Base-by-base conservation (phyloP, 2,113 vertebrate genomes). In the Piaya cayana region DNA sequence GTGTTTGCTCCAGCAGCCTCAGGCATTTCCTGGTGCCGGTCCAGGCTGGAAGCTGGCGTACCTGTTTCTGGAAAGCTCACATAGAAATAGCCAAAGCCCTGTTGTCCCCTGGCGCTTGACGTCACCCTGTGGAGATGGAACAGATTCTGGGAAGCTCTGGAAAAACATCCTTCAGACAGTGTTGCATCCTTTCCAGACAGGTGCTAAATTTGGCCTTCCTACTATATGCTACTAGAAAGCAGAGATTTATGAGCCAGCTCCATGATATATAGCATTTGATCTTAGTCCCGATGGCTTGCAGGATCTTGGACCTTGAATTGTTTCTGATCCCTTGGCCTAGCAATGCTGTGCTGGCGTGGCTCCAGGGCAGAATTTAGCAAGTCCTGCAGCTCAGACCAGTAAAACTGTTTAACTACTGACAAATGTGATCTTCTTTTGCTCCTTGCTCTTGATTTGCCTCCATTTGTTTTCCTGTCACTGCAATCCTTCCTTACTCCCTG, bases 341-440 rank as follows among this genome's bases (percentile, higher is more conserved):
- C 63, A 82, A 27, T 86, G 88, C 58, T 93, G 36, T 1, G 18
- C 80, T 95, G 95, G 90, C 94, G 29, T 4, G 6, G 29, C 52
- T 96, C 95, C 93, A 94, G 84, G 72, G 43, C 53, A 79, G 90
- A 96, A 96, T 88, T 94, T 84, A 94, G 83, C 82, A 92, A 86
- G 79, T 82, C 52, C 89, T 93, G 77, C 53, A 93, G 77, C 71
- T 90, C 82, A 59, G 65, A 68, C 59, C 92, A 94, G 83, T 23
- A 58, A 78, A 92, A 75, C 27, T 84, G 86, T 91, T 77, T 72
- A 95, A 94, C 85, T 75, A 79, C 90, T 96, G 91, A 95, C 90
- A 93, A 96, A 97, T 91, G 65, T 72, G 78, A 86, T 95, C 93
- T 95, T 95, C 92, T 85, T 96, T 88, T 95, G 76, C 85, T 95